Percentiles rank a stretch among this genome's conserved stretches.
Conservation (phyloP, 2,888 invertebrate species). For the Chalcosyrphus nemorum region DNA sequence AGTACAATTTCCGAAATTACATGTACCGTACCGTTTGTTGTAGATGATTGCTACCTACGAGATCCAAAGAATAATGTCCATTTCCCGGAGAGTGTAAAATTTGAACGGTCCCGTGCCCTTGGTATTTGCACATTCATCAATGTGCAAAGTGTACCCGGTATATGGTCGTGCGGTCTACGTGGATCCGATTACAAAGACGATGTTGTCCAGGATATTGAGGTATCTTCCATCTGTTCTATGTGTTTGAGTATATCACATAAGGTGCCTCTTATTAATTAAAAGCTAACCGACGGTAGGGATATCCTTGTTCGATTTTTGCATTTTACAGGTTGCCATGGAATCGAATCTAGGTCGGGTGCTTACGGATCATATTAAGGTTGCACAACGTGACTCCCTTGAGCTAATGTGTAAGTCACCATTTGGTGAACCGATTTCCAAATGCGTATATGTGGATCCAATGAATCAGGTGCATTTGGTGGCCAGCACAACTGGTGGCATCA, state of each 20-base stretch:
- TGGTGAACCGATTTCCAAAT: slow-evolving; percentile 75
- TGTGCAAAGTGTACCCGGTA: slow-evolving; percentile 74
- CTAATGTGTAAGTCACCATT: slow-evolving; percentile 75
- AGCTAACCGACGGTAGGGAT: slow-evolving; percentile 40
- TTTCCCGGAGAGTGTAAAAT: slow-evolving; percentile 74
- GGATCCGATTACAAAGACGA: slow-evolving; percentile 75
- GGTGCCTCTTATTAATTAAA: slow-evolving; percentile 55
- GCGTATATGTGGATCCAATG: slow-evolving; percentile 75
- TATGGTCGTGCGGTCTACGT: slow-evolving; percentile 76
- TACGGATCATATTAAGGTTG: slow-evolving; percentile 64
- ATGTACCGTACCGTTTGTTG: slow-evolving; percentile 75
- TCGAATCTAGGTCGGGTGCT: slow-evolving; percentile 74
- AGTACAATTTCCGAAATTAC: slow-evolving; percentile 73
- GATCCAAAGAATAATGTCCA: slow-evolving; percentile 75
- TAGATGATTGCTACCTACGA: slow-evolving; percentile 75
- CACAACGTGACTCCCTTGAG: slow-evolving; percentile 68
- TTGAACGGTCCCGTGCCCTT: slow-evolving; percentile 74
- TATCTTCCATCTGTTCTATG: slow-evolving; percentile 21
- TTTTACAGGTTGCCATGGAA: slow-evolving; percentile 74
- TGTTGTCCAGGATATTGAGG: slow-evolving; percentile 75
- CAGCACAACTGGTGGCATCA: slow-evolving; percentile 68
- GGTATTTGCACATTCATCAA: slow-evolving; percentile 75
- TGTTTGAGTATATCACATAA: not conserved
- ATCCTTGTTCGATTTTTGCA: no score
- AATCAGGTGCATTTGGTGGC: slow-evolving; percentile 75